phyloP scores from a whole-genome alignment of 2,888 invertebrate genomes.

The Agrenia bidenticulata region DNA sequence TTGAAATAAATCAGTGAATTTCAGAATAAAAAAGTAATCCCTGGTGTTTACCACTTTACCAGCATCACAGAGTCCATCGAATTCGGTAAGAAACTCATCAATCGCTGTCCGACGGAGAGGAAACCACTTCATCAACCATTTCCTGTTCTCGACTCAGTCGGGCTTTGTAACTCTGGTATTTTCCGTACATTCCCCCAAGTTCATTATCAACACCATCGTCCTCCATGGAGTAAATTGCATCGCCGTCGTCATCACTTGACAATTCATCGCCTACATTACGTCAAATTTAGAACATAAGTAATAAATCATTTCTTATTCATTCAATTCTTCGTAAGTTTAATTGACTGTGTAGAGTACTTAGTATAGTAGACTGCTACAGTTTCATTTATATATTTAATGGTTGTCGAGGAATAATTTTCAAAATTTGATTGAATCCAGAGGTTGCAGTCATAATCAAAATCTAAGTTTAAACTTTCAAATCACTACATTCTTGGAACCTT shows the following conservation, averaged over 20 bases:
- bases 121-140: slow-evolving; percentile 35
- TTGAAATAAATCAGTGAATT: too few species aligned
- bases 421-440: too few species aligned
- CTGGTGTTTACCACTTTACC: too few species aligned
- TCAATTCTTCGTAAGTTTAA: background rate
- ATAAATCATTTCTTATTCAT: background rate
- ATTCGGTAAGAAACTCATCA: too few species aligned
- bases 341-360: too few species aligned
- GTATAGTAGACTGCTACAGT: background rate
- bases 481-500: too few species aligned
- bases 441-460: too few species aligned
- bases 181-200: slow-evolving; percentile 2
- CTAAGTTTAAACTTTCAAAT: too few species aligned
- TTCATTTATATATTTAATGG: too few species aligned
- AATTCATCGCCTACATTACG: slow-evolving; percentile 19
- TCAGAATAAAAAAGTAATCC: too few species aligned
- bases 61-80: too few species aligned
- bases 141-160: slow-evolving; percentile 15
- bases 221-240: slow-evolving; percentile 30
- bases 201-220: slow-evolving; percentile 27
- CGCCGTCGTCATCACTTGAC: slow-evolving; percentile 34
- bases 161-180: slow-evolving; percentile 25
- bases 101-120: slow-evolving; percentile 30
- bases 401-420: too few species aligned
- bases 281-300: background rate